Conservation (phyloP, 2,113 vertebrate genomes). For the Prionailurus viverrinus region DNA sequence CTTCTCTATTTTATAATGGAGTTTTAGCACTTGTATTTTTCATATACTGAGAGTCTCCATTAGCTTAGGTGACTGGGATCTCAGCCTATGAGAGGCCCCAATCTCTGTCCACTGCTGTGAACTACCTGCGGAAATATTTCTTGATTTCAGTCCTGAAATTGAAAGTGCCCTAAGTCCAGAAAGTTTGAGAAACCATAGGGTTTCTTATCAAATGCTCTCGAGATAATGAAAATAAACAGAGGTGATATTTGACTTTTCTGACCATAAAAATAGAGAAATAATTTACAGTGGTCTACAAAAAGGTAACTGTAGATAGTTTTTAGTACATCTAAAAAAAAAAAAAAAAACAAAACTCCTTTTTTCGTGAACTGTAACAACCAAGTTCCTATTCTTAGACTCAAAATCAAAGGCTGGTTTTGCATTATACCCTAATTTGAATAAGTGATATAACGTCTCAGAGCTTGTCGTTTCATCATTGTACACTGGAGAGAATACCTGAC, state of each 20-base stretch:
- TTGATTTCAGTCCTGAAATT: neutral
- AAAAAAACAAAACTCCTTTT: neutral
- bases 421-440: neutral
- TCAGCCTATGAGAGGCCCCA: neutral
- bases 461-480: neutral
- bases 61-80: neutral
- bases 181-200: neutral
- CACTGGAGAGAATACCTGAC: neutral
- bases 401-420: neutral
- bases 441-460: neutral
- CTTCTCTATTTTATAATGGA: neutral
- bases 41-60: neutral
- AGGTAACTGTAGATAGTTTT: neutral
- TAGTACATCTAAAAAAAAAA: neutral
- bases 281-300: neutral
- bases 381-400: neutral
- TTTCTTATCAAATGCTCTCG: neutral
- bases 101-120: neutral
- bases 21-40: neutral
- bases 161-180: neutral
- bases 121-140: neutral
- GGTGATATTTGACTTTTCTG: slow-evolving; percentile 11
- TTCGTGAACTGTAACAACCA: neutral
- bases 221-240: neutral
- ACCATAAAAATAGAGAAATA: slow-evolving; percentile 13